Percentiles rank a stretch among this genome's conserved stretches.
Conservation (phyloP, 2,113 vertebrate species). For the Paracyprichromis sp. region DNA sequence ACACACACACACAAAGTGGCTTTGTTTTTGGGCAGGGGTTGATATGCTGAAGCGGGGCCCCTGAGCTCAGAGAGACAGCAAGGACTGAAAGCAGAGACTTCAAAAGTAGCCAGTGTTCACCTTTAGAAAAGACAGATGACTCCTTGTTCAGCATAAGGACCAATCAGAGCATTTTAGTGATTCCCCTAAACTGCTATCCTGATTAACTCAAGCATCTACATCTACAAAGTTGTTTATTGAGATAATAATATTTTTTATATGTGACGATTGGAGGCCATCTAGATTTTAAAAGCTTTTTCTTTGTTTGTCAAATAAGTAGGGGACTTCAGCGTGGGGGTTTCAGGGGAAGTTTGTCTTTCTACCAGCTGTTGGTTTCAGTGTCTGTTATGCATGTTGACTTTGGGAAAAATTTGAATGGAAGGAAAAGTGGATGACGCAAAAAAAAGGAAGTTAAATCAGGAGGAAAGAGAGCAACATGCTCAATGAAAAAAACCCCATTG, state of each 20-base stretch:
- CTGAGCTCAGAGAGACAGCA: conserved; percentile 4
- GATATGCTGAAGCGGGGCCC: conserved; percentile 33
- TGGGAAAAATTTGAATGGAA: conserved; percentile 67
- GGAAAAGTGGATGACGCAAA: conserved; percentile 57
- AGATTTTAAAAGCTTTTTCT: background rate
- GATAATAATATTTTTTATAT: background rate
- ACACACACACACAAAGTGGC: conserved; percentile 25
- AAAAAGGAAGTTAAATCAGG: conserved; percentile 53
- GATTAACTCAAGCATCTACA: background rate
- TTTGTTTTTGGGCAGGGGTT: conserved; percentile 51
- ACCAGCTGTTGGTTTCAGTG: background rate
- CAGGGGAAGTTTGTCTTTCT: conserved; percentile 16
- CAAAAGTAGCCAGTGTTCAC: conserved; percentile 41
- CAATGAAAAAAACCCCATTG: background rate
- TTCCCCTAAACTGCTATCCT: background rate
- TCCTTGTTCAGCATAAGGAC: conserved; percentile 10
- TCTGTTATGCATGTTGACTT: background rate
- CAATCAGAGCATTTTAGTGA: background rate
- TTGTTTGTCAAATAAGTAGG: background rate
- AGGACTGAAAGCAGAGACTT: conserved; percentile 46
- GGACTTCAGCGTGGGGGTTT: background rate
- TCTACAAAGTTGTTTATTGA: background rate
- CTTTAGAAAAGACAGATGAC: conserved; percentile 21
- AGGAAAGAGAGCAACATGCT: background rate
- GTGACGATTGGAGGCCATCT: background rate